A percentile compares a stretch with the other conserved stretches of the same genome.
Evolutionary conservation across 1,140 invertebrate genomes (phyloP).

Genomic region (Campodea augens): DNA sequence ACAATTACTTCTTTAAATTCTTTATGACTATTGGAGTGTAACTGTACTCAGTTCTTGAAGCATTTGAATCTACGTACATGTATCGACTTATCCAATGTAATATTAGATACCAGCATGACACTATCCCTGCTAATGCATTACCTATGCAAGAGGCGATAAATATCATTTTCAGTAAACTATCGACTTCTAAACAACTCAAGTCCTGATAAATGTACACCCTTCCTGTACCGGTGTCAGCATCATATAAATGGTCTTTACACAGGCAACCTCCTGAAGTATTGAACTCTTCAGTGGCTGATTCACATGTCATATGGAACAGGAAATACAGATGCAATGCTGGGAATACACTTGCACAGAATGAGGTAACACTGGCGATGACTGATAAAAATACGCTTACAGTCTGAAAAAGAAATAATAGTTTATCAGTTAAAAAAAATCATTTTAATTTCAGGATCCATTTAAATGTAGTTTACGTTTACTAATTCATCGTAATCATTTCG

Average conservation of each 20-base stretch:
- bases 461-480: too few species aligned
- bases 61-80: conserved; percentile 25
- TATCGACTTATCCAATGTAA: conserved; percentile 28
- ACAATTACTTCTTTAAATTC: too few species aligned
- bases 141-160: conserved; percentile 26
- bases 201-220: conserved; percentile 23
- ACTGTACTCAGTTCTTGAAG: conserved; percentile 21
- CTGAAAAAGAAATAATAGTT: conserved; percentile 19
- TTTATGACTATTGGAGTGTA: too few species aligned
- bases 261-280: too few species aligned
- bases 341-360: conserved; percentile 25
- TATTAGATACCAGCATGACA: conserved; percentile 27
- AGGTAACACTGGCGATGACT: conserved; percentile 23
- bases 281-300: conserved; percentile 21
- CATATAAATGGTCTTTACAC: conserved; percentile 14
- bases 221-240: conserved; percentile 12
- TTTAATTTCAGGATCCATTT: too few species aligned
- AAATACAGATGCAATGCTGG: conserved; percentile 26
- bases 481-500: too few species aligned
- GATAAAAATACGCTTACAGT: conserved; percentile 24
- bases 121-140: conserved; percentile 24
- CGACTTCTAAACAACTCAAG: conserved; percentile 29
- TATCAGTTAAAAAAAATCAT: too few species aligned
- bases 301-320: conserved; percentile 25
- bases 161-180: conserved; percentile 24